Percentiles rank a stretch among this genome's conserved stretches.
Evolutionary conservation across 2,797 vertebrate species (phyloP).

Genomic region (Microctenopoma steveboyesi): DNA sequence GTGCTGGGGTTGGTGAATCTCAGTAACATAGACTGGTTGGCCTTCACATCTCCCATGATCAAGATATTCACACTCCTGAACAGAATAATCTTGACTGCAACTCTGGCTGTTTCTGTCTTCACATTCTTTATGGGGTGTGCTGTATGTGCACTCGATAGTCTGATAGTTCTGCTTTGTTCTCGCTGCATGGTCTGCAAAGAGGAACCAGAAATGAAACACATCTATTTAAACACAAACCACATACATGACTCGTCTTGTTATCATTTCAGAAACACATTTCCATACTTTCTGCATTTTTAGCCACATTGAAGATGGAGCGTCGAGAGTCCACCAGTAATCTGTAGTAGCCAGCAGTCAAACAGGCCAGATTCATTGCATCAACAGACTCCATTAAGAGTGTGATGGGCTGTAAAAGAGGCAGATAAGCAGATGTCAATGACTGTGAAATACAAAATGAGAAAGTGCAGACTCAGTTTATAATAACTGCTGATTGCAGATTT

Average conservation of each 20-base stretch:
- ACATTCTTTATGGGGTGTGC: conserved; percentile 87
- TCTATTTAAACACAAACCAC: conserved; percentile 13
- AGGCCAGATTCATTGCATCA: conserved; percentile 99
- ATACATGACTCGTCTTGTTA: conserved; percentile 23
- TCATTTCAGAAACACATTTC: conserved; percentile 75
- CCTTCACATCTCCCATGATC: conserved; percentile 86
- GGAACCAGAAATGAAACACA: conserved; percentile 43
- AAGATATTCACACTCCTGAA: conserved; percentile 85
- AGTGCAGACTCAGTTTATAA: conserved; percentile 39
- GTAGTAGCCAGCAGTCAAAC: conserved; percentile 98
- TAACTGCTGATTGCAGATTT: conserved; percentile 21
- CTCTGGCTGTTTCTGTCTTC: conserved; percentile 88
- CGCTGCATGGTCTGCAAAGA: conserved; percentile 84
- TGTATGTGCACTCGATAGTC: conserved; percentile 92
- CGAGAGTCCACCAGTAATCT: conserved; percentile 95
- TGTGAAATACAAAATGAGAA: conserved; percentile 38
- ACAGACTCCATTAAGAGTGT: conserved; percentile 97
- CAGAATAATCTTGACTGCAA: conserved; percentile 86
- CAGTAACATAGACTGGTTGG: conserved; percentile 90
- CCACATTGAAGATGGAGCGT: conserved; percentile 98
- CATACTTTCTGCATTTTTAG: conserved; percentile 86
- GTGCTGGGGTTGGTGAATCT: conserved; percentile 87
- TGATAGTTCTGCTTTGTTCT: conserved; percentile 90
- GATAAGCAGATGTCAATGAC: conserved; percentile 62
- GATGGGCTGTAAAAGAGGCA: conserved; percentile 90